Evolutionary conservation across 2,888 invertebrate genomes (phyloP), one percentile per base, ranked within the genome.

Genomic region (Seira ritae): DNA sequence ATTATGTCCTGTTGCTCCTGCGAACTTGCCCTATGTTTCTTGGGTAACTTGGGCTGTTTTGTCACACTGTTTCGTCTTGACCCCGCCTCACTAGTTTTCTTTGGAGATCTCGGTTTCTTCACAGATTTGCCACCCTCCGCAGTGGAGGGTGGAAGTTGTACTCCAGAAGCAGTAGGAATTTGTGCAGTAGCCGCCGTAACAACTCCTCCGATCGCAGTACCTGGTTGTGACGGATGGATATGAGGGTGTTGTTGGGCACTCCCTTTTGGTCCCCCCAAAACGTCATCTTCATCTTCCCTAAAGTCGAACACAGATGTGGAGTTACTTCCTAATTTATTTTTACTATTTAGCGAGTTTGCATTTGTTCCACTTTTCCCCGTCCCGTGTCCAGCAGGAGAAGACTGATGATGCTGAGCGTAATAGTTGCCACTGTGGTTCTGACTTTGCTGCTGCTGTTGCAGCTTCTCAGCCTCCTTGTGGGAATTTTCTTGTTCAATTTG

Each of bases 231-330:
- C 12, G 42, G 42, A 42, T 4, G 42, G 12, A 42, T 42, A 8
- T 42, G 23, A 15, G 76, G 12, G n/a, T 70, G 76, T 75, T 69
- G 80, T 31, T 68, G 74, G 46, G 42, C 72, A 8, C 37, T 22
- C 2, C 37, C 20, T 62, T 82, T 82, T 62, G 79, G 42, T 42
- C 93, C 93, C 12, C 81, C 81, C 81, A 55, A 10, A 22, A 92
- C 91, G 90, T 95, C 94, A 19, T 94, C 92, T 88, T 93, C 94
- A 74, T 92, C 92, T 87, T 93, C 94, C 15, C 92, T 92, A 89
- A 94, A 94, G 90, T 94, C 94, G 90, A 94, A 94, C 60, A 94
- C 93, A 22, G 93, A 93, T 1, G 93, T 93, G 6, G 93, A 93
- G 88, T 85, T 85, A 42, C 42, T 42, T 50, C 76, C 22, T 74